These are phyloP conservation scores for Acanthococcus lagerstroemiae DNA, from an alignment of 2,888 invertebrate species.

Conservation along the genomic window DNA sequence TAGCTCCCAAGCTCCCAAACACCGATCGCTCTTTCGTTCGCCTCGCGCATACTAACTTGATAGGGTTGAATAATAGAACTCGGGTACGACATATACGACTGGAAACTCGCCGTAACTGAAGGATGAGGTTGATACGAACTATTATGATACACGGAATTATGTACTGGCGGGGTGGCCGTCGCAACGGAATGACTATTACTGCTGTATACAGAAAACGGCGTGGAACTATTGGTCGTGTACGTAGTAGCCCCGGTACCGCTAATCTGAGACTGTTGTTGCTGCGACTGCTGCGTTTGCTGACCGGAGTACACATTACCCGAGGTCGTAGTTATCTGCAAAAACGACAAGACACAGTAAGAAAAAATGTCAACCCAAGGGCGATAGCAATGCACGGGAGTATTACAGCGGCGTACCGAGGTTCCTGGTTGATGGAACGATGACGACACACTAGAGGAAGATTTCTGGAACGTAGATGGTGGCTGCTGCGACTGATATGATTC, in stretches of 20 bases:
- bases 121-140: slow-evolving; percentile 27
- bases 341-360: not conserved
- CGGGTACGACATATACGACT: slow-evolving; percentile 22
- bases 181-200: slow-evolving; percentile 20
- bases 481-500: slow-evolving; percentile 21
- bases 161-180: slow-evolving; percentile 23
- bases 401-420: not conserved
- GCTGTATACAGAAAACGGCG: slow-evolving; percentile 26
- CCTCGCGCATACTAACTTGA: slow-evolving; percentile 8
- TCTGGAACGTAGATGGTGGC: slow-evolving; percentile 16
- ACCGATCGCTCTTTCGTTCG: too few relatives aligned
- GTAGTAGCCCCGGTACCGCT: not conserved
- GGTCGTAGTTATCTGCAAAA: slow-evolving; percentile 7
- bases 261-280: not conserved
- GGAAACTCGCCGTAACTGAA: slow-evolving; percentile 20
- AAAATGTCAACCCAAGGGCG: not conserved
- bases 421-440: slow-evolving; percentile 6
- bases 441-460: slow-evolving; percentile 12
- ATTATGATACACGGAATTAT: slow-evolving; percentile 26
- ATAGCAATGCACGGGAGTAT: not conserved
- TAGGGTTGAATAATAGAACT: slow-evolving; percentile 23
- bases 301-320: slow-evolving; percentile 16
- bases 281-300: slow-evolving; percentile 1
- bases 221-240: slow-evolving; percentile 16
- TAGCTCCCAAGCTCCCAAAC: too few relatives aligned